Evolutionary conservation across 92 coral and sea anemone species (phyloP), one percentile per base, ranked within the genome.

Genomic region (Pocillopora grandis): DNA sequence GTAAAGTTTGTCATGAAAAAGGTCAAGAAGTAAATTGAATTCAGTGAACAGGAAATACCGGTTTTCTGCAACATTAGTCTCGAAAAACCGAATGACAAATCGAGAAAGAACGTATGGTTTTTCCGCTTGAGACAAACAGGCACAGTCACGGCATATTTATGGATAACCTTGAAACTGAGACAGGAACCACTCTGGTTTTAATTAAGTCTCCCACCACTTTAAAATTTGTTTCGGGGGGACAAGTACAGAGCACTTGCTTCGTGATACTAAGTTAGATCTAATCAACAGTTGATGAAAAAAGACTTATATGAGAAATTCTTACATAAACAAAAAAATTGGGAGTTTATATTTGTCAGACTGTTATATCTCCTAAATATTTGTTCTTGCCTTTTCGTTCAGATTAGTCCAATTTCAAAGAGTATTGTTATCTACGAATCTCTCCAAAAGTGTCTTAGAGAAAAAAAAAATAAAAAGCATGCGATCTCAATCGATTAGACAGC

Each of bases 1-100:
- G 8, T 42, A 42, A 42, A 42, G 52, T 12, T 12, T 69, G 74
- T 13, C 9, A 27, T 19, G 9, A 69, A 69, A 27, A 35, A 16
- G 5, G 73, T 12, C 13, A 3, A 68, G 49, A 15, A 10, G 19
- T 19, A 23, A 20, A 13, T 20, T 14, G 37, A 66, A 9, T 12
- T 35, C 57, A n/a, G 20, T 70, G 42, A 37, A 55, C 75, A 70
- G 75, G 75, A 70, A 35, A 70, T 70, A 35, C 73, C 20, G 14
- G 10, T 12, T 33, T 14, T 67, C 42, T 19, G 52, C 52, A 42
- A 42, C 8, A 42, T 42, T 42, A 42, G 57, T 14, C 12, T 35
- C 56, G 1, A 37, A 20, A 15, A 19, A 35, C 10, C 75, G 42
- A 37, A 35, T 33, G 75, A 70, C 75, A 70, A 16, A 70, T 11